Evolutionary conservation across 1,140 invertebrate species (phyloP).

Genomic region (Coenobita brevimanus): DNA sequence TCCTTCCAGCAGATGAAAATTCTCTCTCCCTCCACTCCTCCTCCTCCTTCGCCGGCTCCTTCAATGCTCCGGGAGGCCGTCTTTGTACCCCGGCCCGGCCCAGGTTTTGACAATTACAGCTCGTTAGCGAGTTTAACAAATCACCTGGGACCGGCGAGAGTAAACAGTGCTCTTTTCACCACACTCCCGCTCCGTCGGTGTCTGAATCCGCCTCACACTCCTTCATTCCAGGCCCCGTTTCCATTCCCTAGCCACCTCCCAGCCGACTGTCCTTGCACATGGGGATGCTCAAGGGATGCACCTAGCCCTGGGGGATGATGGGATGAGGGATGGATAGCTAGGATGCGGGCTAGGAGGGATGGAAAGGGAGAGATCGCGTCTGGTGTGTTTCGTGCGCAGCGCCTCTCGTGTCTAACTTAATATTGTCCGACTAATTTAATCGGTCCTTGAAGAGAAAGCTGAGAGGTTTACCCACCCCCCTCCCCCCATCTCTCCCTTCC

Average conservation of each 20-base stretch:
- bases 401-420: constrained; percentile 60
- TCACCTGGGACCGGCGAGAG: constrained; percentile 50
- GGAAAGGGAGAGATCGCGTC: background rate
- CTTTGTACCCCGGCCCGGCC: constrained; percentile 32
- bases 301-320: too few species aligned
- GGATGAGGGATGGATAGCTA: background rate
- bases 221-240: background rate
- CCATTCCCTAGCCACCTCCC: background rate
- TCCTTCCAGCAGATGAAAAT: too few species aligned
- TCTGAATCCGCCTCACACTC: background rate
- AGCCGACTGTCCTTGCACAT: too few species aligned
- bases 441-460: constrained; percentile 39
- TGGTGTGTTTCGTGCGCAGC: background rate
- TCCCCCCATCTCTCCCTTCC: background rate
- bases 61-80: constrained; percentile 47
- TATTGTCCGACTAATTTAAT: constrained; percentile 54
- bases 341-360: background rate
- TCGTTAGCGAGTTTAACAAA: constrained; percentile 69
- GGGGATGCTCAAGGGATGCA: too few species aligned
- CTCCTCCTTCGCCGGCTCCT: background rate
- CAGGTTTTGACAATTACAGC: constrained; percentile 68
- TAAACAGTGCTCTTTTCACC: constrained; percentile 43
- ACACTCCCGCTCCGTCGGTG: background rate
- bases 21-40: background rate
- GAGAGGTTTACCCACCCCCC: background rate